Conservation (phyloP, 2,113 vertebrate genomes). For the Muntiacus reevesi region DNA sequence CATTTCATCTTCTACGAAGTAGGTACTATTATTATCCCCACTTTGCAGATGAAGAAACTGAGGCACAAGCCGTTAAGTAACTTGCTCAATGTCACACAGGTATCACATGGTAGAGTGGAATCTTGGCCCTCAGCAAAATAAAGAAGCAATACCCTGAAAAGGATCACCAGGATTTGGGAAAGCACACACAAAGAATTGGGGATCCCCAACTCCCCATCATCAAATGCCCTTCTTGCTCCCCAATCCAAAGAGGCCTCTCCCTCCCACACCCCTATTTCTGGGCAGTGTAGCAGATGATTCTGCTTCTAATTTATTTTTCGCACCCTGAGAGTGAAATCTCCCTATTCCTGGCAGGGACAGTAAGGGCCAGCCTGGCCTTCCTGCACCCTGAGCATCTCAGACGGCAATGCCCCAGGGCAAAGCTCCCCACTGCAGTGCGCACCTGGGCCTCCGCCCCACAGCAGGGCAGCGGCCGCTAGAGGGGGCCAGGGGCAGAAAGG, state of each 20-base stretch:
- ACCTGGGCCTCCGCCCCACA: neutral
- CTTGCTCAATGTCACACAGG: neutral
- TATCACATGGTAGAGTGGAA: neutral
- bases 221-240: neutral
- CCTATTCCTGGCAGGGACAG: too few species aligned
- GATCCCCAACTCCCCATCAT: neutral
- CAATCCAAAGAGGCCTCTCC: neutral
- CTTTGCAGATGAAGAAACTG: neutral
- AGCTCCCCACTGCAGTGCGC: neutral
- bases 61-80: neutral
- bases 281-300: neutral
- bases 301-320: neutral
- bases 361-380: neutral
- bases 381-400: neutral
- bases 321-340: neutral
- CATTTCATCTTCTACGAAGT: neutral
- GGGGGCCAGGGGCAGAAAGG: neutral
- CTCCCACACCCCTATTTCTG: neutral
- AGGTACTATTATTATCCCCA: neutral
- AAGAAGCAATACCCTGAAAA: neutral
- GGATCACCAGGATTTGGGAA: neutral
- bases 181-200: neutral
- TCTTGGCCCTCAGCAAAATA: neutral
- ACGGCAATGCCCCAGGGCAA: fast-evolving
- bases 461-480: neutral